Percentiles rank a stretch among this genome's conserved stretches.
These are phyloP conservation scores for Hylia prasina DNA, from an alignment of 2,113 vertebrate species.

Conservation along the genomic window DNA sequence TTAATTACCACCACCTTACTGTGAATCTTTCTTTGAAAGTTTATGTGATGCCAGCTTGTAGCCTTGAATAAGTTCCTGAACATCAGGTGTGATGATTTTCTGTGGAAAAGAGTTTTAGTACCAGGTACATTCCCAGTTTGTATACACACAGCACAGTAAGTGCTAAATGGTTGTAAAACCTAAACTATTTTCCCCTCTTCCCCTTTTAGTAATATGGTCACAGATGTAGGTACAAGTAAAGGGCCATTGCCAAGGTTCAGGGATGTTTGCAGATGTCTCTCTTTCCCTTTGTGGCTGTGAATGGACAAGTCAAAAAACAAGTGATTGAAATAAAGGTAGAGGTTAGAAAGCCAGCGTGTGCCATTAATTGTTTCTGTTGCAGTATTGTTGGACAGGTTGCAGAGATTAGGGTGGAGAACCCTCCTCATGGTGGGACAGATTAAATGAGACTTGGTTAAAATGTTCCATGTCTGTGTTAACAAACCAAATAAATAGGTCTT, in stretches of 20 bases:
- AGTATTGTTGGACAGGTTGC: neutral
- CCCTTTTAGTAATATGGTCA: neutral
- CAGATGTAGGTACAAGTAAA: neutral
- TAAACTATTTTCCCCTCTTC: neutral
- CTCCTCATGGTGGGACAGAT: neutral
- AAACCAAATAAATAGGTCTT: neutral
- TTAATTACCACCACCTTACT: neutral
- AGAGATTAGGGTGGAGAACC: neutral
- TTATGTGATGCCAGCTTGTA: neutral
- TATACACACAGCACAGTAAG: neutral
- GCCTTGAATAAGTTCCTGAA: neutral
- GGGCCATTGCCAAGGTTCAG: neutral
- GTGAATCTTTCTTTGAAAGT: neutral
- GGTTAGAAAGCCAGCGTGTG: neutral
- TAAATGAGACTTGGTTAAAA: neutral
- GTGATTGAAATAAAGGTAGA: neutral
- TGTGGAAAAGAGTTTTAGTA: neutral
- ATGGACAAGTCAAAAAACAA: neutral
- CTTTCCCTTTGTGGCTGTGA: neutral
- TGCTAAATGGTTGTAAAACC: neutral
- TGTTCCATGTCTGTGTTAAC: neutral
- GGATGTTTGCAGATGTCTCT: neutral
- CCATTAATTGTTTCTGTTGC: neutral
- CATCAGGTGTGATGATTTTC: neutral
- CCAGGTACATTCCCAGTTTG: neutral